Conservation (phyloP, 2,797 vertebrate genomes). For the Sebastes taczanowskii region DNA sequence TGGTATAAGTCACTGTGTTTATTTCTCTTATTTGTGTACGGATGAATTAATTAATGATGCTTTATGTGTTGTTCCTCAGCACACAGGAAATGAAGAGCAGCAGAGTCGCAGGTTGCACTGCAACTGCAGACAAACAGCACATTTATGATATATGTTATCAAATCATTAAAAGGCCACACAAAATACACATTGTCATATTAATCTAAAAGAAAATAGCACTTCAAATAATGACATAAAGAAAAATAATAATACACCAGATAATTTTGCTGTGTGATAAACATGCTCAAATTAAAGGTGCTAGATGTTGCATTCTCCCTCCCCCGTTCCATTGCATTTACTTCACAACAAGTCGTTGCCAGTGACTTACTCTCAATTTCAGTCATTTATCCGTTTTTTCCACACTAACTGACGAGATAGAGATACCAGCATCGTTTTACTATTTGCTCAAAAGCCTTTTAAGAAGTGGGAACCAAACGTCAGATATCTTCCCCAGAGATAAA, state of each 20-base stretch:
- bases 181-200: background rate
- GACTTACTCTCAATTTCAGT: too few relatives aligned
- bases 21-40: constrained; percentile 5
- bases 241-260: background rate
- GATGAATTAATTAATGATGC: constrained; percentile 10
- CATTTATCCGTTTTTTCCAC: too few relatives aligned
- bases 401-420: too few relatives aligned
- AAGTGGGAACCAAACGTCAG: too few relatives aligned
- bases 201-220: background rate
- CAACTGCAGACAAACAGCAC: background rate
- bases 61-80: background rate
- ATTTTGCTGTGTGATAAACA: background rate
- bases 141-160: background rate
- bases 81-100: background rate
- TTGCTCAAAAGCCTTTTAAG: too few relatives aligned
- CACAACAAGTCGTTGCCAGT: too few relatives aligned
- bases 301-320: too few relatives aligned
- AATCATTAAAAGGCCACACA: background rate
- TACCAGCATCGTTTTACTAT: too few relatives aligned
- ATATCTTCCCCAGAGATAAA: too few relatives aligned
- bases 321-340: too few relatives aligned
- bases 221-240: background rate
- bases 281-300: background rate
- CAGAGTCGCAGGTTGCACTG: background rate
- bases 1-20: constrained; percentile 78